Evolutionary conservation across 1,140 invertebrate genomes (phyloP), one percentile per base, ranked within the genome.

Genomic region (Artemia franciscana): DNA sequence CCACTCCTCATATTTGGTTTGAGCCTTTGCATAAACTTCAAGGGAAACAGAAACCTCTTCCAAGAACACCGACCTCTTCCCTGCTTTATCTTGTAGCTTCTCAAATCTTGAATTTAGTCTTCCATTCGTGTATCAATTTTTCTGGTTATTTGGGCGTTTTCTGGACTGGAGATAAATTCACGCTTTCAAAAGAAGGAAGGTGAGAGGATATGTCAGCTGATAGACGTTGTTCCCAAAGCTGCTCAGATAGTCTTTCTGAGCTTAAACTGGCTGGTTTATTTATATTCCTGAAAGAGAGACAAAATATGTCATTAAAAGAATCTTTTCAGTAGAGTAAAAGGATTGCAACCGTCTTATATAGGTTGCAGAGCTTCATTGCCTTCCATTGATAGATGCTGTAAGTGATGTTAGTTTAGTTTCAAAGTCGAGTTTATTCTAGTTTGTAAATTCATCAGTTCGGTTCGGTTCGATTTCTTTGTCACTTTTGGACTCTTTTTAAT

Each of bases 181-280:
- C 83, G 26, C 85, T 83, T 65, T 86, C 86, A 5, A 95, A 82
- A 67, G 86, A 88, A 5, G 84, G 79, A 63, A 85, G 80, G 68
- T 92, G 86, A 56, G 82, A 85, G 65, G 89, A 86, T 65, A 94
- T 77, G 71, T 95, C 90, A 2, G 83, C 79, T 68, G 87, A 80
- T 5, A 90, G 74, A 61, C 86, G 82, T 64, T 90, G 82, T 67
- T 90, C 86, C 25, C 86, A 79, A 12, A 87, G 77, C 71, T 95
- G 91, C 69, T 94, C 88, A 69, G 91, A 87, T 0, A 96, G 74
- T 26, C 87, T 82, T 70, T 93, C 90, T 66, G 87, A 84, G 65
- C 88, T 83, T 1, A 96, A 75, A 63, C 88, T 91, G 0, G 88
- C 86, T 5, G 88, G 88, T 66, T 86, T 81, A 66, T 80, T 78